Evolutionary conservation across 2,113 vertebrate genomes (phyloP).

Genomic region (Cynoglossus semilaevis): DNA sequence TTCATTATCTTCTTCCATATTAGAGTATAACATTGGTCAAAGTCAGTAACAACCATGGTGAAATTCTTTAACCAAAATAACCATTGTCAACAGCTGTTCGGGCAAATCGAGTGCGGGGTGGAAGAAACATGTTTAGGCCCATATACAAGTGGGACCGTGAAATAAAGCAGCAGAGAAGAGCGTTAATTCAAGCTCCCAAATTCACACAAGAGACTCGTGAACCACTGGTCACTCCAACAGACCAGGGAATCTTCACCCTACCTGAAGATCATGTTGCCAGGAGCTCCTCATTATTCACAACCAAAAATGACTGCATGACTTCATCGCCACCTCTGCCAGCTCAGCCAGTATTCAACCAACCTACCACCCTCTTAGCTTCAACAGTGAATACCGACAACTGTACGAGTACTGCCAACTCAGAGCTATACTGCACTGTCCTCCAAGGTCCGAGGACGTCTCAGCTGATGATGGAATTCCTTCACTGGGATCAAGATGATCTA

Average conservation of each 20-base stretch:
- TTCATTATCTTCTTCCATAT: too few species aligned
- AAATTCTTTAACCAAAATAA: background rate
- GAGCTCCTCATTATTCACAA: conserved; percentile 57
- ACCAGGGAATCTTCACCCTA: conserved; percentile 75
- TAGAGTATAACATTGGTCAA: too few species aligned
- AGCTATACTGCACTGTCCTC: conserved; percentile 60
- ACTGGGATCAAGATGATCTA: conserved; percentile 84
- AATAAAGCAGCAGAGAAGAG: conserved; percentile 92
- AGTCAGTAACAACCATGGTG: background rate
- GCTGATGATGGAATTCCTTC: conserved; percentile 84
- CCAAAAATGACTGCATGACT: conserved; percentile 69
- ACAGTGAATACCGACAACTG: conserved; percentile 64
- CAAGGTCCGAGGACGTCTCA: conserved; percentile 70
- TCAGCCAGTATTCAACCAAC: conserved; percentile 77
- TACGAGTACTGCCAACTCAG: conserved; percentile 4
- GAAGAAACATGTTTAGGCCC: conserved; percentile 92
- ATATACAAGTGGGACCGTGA: conserved; percentile 94
- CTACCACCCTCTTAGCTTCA: conserved; percentile 58
- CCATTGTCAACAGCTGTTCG: conserved; percentile 81
- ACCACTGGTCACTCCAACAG: conserved; percentile 60
- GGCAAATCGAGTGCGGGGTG: conserved; percentile 89
- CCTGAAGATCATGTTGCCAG: conserved; percentile 65
- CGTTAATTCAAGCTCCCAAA: conserved; percentile 78
- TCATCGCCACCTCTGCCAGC: conserved; percentile 55
- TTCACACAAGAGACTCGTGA: conserved; percentile 20